Percentiles rank a stretch among this genome's conserved stretches.
Evolutionary conservation across 2,113 vertebrate genomes (phyloP).

Genomic region (Rattus norvegicus): GRCr8 NC_086019.1:27890501-27891000

Average conservation of each 20-base stretch:
- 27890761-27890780: not conserved
- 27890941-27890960: not conserved
- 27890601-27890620: not conserved
- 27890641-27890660: not conserved
- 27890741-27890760: not conserved
- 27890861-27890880: not conserved
- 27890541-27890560: not conserved
- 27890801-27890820: not conserved
- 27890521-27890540: not conserved
- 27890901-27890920: not conserved
- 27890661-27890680: not conserved
- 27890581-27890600: not conserved
- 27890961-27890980: not conserved
- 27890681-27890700: not conserved
- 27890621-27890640: not conserved
- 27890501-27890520: not conserved
- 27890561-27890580: not conserved
- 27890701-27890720: not conserved
- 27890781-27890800: not conserved
- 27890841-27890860: not conserved
- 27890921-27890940: not conserved
- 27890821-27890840: not conserved
- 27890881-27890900: not conserved
- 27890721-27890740: not conserved
- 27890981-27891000: not conserved